Base-by-base conservation (phyloP, 2,797 vertebrate genomes). In the Enteromius paludinosus region DNA sequence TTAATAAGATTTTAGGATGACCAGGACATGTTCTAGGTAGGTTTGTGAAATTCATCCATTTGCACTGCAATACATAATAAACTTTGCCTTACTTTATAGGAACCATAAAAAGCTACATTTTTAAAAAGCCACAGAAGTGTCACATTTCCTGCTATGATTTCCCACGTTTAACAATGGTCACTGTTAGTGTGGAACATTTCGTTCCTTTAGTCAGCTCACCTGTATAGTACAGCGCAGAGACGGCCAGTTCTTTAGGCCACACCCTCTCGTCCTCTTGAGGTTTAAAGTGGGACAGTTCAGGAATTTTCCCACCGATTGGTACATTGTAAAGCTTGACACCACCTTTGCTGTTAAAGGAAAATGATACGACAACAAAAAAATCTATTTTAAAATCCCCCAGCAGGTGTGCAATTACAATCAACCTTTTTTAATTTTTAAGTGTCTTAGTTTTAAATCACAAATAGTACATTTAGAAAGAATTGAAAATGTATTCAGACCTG, bases 191-290 rank as follows among this genome's bases (percentile, higher is more conserved):
- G 20, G 56, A 43, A 65, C 62, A 66, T 75, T 65, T 33, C 74
- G 52, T 38, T 38, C n/a, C 25, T 18, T 33, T 47, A n/a, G 10
- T 79, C 75, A 20, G 54, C 88, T 82, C 91, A 97, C 97, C 96
- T 93, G 96, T 94, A 76, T 96, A 92, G 82, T 95, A 95, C 78
- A 96, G 86, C 11, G 96, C 95, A 83, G 97, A 97, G 87, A 97
- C 94, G 0, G 96, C 94, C 1, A 96, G 95, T 83, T 96, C 93
- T 1, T 95, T 94, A 0, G 93, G 94, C 96, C 96, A 95, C 25
- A 90, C 93, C 25, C 88, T 90, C 33, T 94, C 92, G 0, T 95
- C 96, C 28, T 96, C 95, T 2, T 91, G 91, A 76, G 82, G 56
- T 41, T 92, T 88, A 2, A 83, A 83, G 56, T 94, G 93, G 85